Base-by-base conservation (phyloP, 2,113 vertebrate species). In the Nipponia nippon region DNA sequence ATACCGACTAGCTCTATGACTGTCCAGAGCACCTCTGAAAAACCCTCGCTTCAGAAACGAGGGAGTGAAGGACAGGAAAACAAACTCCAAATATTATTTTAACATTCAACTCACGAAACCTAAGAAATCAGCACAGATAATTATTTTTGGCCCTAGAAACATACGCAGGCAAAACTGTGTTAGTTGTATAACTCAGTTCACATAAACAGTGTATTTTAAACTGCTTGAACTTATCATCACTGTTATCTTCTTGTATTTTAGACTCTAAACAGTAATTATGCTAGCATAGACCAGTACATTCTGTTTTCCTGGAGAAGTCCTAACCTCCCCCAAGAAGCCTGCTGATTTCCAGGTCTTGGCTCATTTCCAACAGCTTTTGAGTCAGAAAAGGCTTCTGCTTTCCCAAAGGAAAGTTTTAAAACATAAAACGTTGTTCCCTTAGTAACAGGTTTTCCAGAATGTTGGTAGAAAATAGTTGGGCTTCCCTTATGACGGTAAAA, bases 101-200 rank as follows among this genome's bases (percentile, higher is more conserved):
- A 89, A 55, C 61, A 70, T 76, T 73, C 46, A 80, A 36, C 44
- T 71, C 87, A 76, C 0, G 0, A 89, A 67, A 84, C 61, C 30
- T 46, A 87, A 71, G 58, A 66, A 81, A 89, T 79, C 36, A 56
- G 65, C 65, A 63, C 19, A 52, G 44, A 47, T 52, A 61, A 86
- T 93, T 93, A 94, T 92, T 95, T 96, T 59, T 78, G 61, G 75
- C 55, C 55, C 26, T n/a, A 89, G 53, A 92, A 93, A 78, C 69
- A 76, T 16, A 82, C 6, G 70, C 46, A 69, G 52, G 73, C 56
- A 71, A 55, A 95, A 82, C 3, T n/a, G 89, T 95, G 94, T 66
- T 65, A 86, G 83, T 94, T 97, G 91, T 94, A 0, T 95, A 97
- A 96, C 86, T 79, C 58, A 14, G 83, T 56, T 91, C 72, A 87